phyloP scores from a whole-genome alignment of 2,113 vertebrate species.

The Hippocampus comes region DNA sequence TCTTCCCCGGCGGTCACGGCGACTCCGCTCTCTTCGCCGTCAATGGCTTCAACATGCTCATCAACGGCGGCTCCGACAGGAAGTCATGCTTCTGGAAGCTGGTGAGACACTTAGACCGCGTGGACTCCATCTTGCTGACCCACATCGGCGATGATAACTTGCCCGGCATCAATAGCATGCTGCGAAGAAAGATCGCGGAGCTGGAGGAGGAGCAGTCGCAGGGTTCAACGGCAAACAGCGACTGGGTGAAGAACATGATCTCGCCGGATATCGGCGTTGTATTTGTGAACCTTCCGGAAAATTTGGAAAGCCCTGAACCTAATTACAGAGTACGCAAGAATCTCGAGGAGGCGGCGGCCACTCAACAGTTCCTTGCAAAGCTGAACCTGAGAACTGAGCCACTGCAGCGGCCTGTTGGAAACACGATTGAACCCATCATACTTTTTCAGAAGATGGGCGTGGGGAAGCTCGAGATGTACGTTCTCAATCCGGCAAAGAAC shows the following conservation, averaged over 20 bases:
- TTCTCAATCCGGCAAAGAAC: slow-evolving; percentile 89
- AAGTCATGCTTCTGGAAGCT: slow-evolving; percentile 98
- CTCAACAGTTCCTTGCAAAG: slow-evolving; percentile 87
- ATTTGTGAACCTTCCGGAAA: slow-evolving; percentile 91
- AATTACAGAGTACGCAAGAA: slow-evolving; percentile 81
- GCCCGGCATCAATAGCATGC: slow-evolving; percentile 94
- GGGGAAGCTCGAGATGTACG: slow-evolving; percentile 95
- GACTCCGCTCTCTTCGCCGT: slow-evolving; percentile 95
- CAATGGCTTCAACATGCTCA: slow-evolving; percentile 97
- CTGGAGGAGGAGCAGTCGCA: slow-evolving; percentile 93
- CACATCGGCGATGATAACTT: slow-evolving; percentile 92
- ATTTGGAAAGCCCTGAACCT: slow-evolving; percentile 80
- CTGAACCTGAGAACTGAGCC: slow-evolving; percentile 88
- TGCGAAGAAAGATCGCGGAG: slow-evolving; percentile 89
- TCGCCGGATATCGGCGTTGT: slow-evolving; percentile 93
- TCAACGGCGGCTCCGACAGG: slow-evolving; percentile 92
- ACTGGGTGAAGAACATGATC: slow-evolving; percentile 97
- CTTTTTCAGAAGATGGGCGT: slow-evolving; percentile 98
- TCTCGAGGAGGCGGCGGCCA: slow-evolving; percentile 84
- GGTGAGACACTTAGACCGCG: slow-evolving; percentile 89
- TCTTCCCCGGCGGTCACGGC: slow-evolving; percentile 89
- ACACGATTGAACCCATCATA: slow-evolving; percentile 84
- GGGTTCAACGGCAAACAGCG: slow-evolving; percentile 89
- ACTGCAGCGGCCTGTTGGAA: slow-evolving; percentile 82
- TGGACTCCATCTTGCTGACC: slow-evolving; percentile 94